These are phyloP conservation scores for Cinara cedri DNA, from an alignment of 2,888 invertebrate genomes.

Conservation along the genomic window DNA sequence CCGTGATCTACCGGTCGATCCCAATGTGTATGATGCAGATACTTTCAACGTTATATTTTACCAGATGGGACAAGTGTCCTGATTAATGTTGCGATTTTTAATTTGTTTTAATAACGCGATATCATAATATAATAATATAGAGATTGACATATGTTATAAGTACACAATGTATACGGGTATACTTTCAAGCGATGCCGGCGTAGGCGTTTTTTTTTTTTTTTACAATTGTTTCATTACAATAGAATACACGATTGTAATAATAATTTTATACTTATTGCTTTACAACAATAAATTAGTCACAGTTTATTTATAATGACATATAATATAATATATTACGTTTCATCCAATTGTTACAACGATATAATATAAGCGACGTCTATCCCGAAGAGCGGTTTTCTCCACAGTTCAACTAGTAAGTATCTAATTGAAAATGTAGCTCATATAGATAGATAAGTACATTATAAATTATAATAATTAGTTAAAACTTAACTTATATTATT, in stretches of 20 bases:
- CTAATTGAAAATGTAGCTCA: slow-evolving; percentile 21
- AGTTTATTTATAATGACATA: slow-evolving; percentile 51
- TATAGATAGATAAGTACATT: background rate
- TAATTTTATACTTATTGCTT: background rate
- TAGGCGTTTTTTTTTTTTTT: too few relatives aligned
- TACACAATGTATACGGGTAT: background rate
- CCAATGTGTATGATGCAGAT: too few relatives aligned
- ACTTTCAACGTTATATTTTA: background rate
- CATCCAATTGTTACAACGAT: slow-evolving; percentile 42
- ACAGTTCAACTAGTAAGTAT: slow-evolving; percentile 21
- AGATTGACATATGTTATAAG: background rate
- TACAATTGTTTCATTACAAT: slow-evolving; percentile 39
- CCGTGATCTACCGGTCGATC: too few relatives aligned
- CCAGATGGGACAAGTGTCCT: background rate
- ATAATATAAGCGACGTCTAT: slow-evolving; percentile 31
- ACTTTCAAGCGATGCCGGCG: background rate
- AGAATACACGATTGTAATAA: slow-evolving; percentile 30
- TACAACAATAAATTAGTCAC: slow-evolving; percentile 53
- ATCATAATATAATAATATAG: background rate
- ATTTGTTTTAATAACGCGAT: background rate
- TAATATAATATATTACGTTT: slow-evolving; percentile 33
- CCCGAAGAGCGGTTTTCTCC: slow-evolving; percentile 28
- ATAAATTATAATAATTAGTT: slow-evolving; percentile 41
- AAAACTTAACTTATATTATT: slow-evolving; percentile 13
- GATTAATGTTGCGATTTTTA: background rate